Evolutionary conservation across 2,888 invertebrate genomes (phyloP).

Genomic region (Lottia scabra): DNA sequence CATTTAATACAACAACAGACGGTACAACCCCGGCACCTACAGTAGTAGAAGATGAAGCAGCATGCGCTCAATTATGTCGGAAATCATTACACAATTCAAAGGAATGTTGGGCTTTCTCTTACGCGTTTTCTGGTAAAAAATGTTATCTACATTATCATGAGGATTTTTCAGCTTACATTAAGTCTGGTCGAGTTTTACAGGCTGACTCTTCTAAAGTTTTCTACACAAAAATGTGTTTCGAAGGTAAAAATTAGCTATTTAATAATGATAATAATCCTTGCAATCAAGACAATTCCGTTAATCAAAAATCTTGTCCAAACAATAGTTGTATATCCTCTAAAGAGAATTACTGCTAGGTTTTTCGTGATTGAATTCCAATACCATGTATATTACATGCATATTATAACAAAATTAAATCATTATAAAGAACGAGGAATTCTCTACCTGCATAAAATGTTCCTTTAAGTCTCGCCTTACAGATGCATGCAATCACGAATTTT

Average conservation of each 20-base stretch:
- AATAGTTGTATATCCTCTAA: no score
- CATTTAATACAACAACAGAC: constrained; percentile 4
- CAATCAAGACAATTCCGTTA: no score
- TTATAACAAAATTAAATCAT: no score
- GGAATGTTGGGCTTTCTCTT: constrained; percentile 28
- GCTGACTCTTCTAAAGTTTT: background rate
- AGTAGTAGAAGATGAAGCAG: constrained; percentile 15
- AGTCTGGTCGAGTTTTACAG: background rate
- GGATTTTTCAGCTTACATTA: constrained; percentile 1
- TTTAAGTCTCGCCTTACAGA: no score
- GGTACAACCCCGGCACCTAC: background rate
- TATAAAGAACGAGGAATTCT: no score
- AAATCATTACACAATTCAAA: background rate
- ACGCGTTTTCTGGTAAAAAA: background rate
- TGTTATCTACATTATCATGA: constrained; percentile 21
- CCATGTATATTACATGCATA: no score
- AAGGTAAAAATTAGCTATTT: constrained; percentile 12
- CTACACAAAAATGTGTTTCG: constrained; percentile 26
- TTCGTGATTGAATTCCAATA: no score
- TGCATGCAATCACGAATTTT: no score
- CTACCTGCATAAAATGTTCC: no score
- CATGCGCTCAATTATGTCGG: constrained; percentile 22
- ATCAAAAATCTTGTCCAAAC: no score
- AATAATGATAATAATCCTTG: background rate
- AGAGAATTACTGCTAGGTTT: no score